These are phyloP conservation scores for Laspeyria flexula DNA, from an alignment of 2,888 invertebrate genomes.

Conservation along the genomic window DNA sequence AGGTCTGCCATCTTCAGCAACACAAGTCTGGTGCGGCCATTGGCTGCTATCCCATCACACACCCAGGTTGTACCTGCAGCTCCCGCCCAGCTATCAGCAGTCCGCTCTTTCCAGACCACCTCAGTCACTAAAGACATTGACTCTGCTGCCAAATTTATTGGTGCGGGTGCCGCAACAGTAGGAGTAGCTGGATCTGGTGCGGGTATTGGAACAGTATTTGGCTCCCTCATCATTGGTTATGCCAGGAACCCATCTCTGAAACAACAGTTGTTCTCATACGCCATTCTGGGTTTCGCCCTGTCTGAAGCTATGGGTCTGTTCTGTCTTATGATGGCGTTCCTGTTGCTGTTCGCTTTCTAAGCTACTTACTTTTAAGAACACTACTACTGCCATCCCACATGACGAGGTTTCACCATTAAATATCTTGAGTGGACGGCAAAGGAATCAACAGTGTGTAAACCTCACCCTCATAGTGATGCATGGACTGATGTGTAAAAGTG, in stretches of 20 bases:
- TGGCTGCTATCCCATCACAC: slow-evolving; percentile 91
- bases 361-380: slow-evolving; percentile 82
- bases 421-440: slow-evolving; percentile 84
- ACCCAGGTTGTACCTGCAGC: slow-evolving; percentile 88
- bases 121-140: slow-evolving; percentile 98
- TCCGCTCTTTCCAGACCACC: slow-evolving; percentile 95
- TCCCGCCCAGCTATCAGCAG: slow-evolving; percentile 88
- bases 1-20: slow-evolving; percentile 92
- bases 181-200: slow-evolving; percentile 99
- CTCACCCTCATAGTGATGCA: slow-evolving; percentile 84
- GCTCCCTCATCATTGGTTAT: slow-evolving; percentile 98
- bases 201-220: slow-evolving; percentile 99
- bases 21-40: slow-evolving; percentile 91
- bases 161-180: slow-evolving; percentile 99
- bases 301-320: slow-evolving; percentile 99
- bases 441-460: slow-evolving; percentile 84
- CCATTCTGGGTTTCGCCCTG: slow-evolving; percentile 98
- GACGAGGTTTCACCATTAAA: slow-evolving; percentile 81
- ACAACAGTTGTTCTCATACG: slow-evolving; percentile 99
- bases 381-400: slow-evolving; percentile 82
- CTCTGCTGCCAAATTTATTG: slow-evolving; percentile 99
- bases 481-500: slow-evolving; percentile 81
- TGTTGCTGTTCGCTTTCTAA: slow-evolving; percentile 99
- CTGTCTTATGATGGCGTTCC: slow-evolving; percentile 99
- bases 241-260: slow-evolving; percentile 99